Evolutionary conservation across 2,113 vertebrate genomes (phyloP).

Genomic region (Empidonax alnorum): DNA sequence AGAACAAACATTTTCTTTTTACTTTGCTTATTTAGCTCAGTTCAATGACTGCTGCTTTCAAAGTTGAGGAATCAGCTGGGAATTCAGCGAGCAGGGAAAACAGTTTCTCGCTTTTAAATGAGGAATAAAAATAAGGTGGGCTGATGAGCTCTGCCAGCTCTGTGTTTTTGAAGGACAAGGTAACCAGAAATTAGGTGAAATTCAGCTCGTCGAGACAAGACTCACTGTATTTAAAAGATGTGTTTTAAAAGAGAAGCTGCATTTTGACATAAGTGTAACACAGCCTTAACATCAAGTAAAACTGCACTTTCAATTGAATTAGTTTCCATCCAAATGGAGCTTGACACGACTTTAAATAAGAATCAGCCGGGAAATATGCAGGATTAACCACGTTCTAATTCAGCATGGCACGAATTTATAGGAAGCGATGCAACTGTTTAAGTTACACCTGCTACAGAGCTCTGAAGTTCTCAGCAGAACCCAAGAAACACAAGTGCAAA

Average conservation of each 20-base stretch:
- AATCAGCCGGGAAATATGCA: background rate
- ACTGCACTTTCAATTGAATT: background rate
- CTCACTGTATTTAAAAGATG: background rate
- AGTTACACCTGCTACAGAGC: background rate
- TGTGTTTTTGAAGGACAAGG: conserved; percentile 37
- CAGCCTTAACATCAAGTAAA: background rate
- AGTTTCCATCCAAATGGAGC: background rate
- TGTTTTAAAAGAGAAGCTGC: background rate
- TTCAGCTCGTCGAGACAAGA: background rate
- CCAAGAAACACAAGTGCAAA: background rate
- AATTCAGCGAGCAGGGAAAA: conserved; percentile 47
- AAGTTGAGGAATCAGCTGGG: conserved; percentile 42
- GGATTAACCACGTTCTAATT: background rate
- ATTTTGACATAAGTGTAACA: conserved; percentile 4
- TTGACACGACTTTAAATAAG: background rate
- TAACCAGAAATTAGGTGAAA: conserved; percentile 30
- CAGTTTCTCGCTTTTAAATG: background rate
- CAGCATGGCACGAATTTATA: background rate
- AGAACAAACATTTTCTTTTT: conserved; percentile 63
- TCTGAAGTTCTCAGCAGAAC: background rate
- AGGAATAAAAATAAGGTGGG: conserved; percentile 24
- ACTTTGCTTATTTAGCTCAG: conserved; percentile 52
- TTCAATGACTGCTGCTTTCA: conserved; percentile 42
- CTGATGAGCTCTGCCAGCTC: conserved; percentile 23
- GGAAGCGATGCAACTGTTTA: background rate